These are phyloP conservation scores for Heliconius aoede DNA, from an alignment of 2,888 invertebrate genomes.

Conservation along the genomic window DNA sequence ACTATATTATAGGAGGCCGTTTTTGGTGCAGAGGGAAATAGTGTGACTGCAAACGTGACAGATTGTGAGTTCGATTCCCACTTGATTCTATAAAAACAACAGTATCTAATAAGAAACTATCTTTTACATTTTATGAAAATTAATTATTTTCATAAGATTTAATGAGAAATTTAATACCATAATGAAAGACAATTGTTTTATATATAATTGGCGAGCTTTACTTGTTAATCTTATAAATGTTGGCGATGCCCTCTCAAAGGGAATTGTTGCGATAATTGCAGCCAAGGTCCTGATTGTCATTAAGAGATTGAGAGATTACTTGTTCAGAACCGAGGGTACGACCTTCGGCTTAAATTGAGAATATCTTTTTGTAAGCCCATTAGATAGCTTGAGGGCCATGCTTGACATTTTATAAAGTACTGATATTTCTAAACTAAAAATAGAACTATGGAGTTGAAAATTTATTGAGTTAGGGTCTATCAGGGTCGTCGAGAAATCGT, in stretches of 20 bases:
- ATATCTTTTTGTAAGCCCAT: background rate
- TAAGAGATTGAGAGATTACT: slow-evolving; percentile 82
- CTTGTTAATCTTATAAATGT: slow-evolving; percentile 51
- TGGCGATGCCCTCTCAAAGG: slow-evolving; percentile 46
- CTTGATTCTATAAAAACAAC: too few relatives aligned
- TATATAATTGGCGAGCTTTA: slow-evolving; percentile 33
- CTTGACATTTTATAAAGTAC: background rate
- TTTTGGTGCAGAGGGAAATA: too few relatives aligned
- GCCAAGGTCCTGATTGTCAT: slow-evolving; percentile 69
- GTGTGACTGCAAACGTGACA: too few relatives aligned
- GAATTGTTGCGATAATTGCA: slow-evolving; percentile 61
- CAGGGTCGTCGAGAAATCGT: too few relatives aligned
- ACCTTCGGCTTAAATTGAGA: slow-evolving; percentile 50
- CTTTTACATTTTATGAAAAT: too few relatives aligned
- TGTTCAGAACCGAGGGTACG: slow-evolving; percentile 69
- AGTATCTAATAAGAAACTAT: too few relatives aligned
- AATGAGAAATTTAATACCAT: background rate
- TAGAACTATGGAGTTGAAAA: background rate
- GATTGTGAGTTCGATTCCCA: too few relatives aligned
- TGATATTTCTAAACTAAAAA: background rate
- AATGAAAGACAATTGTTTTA: background rate
- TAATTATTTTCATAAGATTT: background rate
- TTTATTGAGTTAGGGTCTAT: too few relatives aligned
- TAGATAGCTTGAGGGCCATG: background rate
- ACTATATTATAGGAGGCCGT: too few relatives aligned